These are phyloP conservation scores for Drepana falcataria DNA, from an alignment of 2,888 invertebrate genomes.

Conservation along the genomic window DNA sequence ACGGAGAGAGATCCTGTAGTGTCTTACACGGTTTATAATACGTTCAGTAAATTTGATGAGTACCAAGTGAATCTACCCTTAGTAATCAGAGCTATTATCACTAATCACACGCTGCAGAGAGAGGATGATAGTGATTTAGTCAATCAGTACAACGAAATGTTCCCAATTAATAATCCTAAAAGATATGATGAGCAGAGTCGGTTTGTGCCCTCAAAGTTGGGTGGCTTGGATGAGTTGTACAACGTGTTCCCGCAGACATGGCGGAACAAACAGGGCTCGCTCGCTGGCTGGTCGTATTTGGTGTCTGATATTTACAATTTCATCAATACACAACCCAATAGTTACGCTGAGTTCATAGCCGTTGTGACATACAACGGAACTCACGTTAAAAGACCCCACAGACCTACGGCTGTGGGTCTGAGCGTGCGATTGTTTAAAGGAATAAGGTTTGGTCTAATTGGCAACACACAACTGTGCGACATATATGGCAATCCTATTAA, in stretches of 20 bases:
- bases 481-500: background rate
- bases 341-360: background rate
- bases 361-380: background rate
- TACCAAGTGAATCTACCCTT: background rate
- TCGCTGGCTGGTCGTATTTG: background rate
- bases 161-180: background rate
- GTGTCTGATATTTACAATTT: background rate
- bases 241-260: constrained; percentile 1
- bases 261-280: background rate
- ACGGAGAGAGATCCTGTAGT: background rate
- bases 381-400: background rate
- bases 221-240: background rate
- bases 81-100: background rate
- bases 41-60: background rate
- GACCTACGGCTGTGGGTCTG: background rate
- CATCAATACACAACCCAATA: background rate
- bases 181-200: background rate
- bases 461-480: background rate
- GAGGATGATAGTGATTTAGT: background rate
- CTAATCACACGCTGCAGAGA: background rate
- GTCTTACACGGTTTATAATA: background rate
- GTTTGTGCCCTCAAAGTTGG: background rate
- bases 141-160: background rate
- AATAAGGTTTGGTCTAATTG: background rate
- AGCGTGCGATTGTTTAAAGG: background rate